These are phyloP conservation scores for Hedya salicella DNA, from an alignment of 2,888 invertebrate species.

Conservation along the genomic window DNA sequence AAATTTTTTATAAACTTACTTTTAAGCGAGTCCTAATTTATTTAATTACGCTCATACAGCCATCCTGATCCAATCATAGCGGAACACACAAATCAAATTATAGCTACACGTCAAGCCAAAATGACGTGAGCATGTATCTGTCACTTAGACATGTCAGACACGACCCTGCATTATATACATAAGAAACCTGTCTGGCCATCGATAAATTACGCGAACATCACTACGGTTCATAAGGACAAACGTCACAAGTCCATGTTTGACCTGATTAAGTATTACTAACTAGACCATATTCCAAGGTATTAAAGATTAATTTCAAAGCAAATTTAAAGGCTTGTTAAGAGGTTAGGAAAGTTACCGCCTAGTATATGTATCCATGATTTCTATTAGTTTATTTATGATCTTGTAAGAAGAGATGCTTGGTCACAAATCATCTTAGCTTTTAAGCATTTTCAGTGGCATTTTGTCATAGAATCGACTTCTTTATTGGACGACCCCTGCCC, in stretches of 20 bases:
- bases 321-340: background rate
- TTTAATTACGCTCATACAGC: background rate
- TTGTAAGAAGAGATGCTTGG: conserved; percentile 71
- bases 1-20: too few relatives aligned
- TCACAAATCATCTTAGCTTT: conserved; percentile 71
- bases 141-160: conserved; percentile 57
- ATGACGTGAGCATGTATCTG: conserved; percentile 46
- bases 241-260: background rate
- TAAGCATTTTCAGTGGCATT: conserved; percentile 67
- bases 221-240: conserved; percentile 63
- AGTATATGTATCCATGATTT: conserved; percentile 56
- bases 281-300: background rate
- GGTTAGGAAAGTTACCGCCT: background rate
- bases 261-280: background rate
- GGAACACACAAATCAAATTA: conserved; percentile 23
- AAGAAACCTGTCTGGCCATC: conserved; percentile 53
- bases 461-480: conserved; percentile 55
- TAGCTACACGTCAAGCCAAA: conserved; percentile 7
- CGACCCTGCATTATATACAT: conserved; percentile 50
- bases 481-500: conserved; percentile 54
- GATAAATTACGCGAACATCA: conserved; percentile 73
- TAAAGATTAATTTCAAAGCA: background rate
- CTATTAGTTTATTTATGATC: conserved; percentile 76
- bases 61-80: background rate
- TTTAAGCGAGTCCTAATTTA: too few relatives aligned